Conservation (phyloP, 2,888 invertebrate genomes). For the Sinotaia quadrata region DNA sequence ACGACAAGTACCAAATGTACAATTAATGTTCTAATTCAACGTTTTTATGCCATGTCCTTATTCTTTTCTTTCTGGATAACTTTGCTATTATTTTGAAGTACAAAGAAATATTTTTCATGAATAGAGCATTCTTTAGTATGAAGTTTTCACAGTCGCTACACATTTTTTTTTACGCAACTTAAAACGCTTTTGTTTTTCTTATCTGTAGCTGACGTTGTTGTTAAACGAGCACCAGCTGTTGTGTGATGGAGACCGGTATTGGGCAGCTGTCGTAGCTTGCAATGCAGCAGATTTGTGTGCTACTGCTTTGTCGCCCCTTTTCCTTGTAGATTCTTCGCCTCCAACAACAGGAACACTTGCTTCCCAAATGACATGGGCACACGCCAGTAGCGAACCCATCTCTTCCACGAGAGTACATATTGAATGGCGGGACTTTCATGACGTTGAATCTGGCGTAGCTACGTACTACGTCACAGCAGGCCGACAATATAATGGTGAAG, state of each 20-base stretch:
- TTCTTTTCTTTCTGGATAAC: too few relatives aligned
- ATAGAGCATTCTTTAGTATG: too few relatives aligned
- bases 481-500: slow-evolving; percentile 12
- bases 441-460: slow-evolving; percentile 38
- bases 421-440: slow-evolving; percentile 38
- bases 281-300: slow-evolving; percentile 44
- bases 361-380: neutral
- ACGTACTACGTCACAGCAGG: slow-evolving; percentile 26
- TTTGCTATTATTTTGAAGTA: too few relatives aligned
- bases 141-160: too few relatives aligned
- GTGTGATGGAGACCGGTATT: slow-evolving; percentile 32
- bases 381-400: too few relatives aligned
- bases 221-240: slow-evolving; percentile 25
- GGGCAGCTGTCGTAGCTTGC: slow-evolving; percentile 34
- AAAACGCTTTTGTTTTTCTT: too few relatives aligned
- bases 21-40: too few relatives aligned
- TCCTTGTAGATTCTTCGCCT: slow-evolving; percentile 48
- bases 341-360: slow-evolving; percentile 40
- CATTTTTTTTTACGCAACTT: too few relatives aligned
- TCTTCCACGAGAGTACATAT: neutral
- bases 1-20: too few relatives aligned
- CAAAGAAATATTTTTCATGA: too few relatives aligned
- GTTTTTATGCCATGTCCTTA: too few relatives aligned
- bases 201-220: slow-evolving; percentile 6
- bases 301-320: slow-evolving; percentile 28